These are phyloP conservation scores for Sinonovacula constricta DNA, from an alignment of 1,140 invertebrate genomes.

Conservation along the genomic window DNA sequence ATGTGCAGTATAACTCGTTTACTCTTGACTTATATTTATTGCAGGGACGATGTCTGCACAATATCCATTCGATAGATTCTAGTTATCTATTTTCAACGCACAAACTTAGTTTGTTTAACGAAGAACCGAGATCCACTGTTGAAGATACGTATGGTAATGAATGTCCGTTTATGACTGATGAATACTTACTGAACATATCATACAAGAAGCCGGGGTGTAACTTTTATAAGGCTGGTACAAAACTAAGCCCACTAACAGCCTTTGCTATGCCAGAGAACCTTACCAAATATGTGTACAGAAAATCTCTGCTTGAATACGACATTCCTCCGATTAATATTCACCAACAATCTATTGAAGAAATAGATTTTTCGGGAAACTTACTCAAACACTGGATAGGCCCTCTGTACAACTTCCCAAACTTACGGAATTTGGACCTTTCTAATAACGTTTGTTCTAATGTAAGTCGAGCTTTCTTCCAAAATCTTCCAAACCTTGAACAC, in stretches of 20 bases:
- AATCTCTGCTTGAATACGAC: conserved; percentile 5
- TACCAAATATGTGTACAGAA: not conserved
- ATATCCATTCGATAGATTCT: not conserved
- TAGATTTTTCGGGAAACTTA: conserved; percentile 31
- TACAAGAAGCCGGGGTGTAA: too few relatives aligned
- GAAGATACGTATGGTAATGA: not conserved
- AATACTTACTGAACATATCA: not conserved
- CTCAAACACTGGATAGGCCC: conserved; percentile 1
- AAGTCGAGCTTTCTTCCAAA: not conserved
- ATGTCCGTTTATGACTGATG: too few relatives aligned
- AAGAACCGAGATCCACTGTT: not conserved
- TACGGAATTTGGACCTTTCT: conserved; percentile 17
- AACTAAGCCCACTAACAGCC: too few relatives aligned
- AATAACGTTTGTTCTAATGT: conserved; percentile 10
- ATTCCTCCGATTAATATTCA: not conserved
- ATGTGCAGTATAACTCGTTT: conserved; percentile 32
- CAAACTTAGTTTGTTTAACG: not conserved
- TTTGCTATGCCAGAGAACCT: too few relatives aligned
- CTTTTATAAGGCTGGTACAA: too few relatives aligned
- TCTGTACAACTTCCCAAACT: conserved; percentile 1
- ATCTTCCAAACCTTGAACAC: not conserved
- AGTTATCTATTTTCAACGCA: not conserved
- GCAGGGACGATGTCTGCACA: not conserved
- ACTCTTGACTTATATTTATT: conserved; percentile 12
- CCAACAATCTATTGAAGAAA: not conserved